phyloP scores from a whole-genome alignment of 2,797 vertebrate species.

The Eospalax fontanierii region DNA sequence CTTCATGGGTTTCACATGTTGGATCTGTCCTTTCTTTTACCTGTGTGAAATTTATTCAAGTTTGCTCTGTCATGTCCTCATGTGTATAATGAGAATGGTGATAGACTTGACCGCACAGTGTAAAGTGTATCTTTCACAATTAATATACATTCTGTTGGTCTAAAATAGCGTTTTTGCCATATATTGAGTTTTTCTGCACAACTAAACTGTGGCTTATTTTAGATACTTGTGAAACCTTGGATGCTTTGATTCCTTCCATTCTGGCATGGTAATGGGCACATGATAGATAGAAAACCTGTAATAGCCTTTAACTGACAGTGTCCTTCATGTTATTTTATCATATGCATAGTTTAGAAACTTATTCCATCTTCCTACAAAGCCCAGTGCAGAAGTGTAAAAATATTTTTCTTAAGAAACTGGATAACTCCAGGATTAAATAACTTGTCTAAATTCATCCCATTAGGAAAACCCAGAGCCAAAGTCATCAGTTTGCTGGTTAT shows the following conservation, averaged over 20 bases:
- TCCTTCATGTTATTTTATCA: background rate
- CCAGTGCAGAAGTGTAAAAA: background rate
- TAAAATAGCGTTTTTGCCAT: background rate
- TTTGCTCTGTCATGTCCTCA: background rate
- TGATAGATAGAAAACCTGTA: background rate
- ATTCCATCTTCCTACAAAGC: background rate
- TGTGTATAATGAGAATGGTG: background rate
- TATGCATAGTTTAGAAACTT: background rate
- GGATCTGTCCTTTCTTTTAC: background rate
- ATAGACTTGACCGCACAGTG: background rate
- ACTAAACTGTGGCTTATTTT: background rate
- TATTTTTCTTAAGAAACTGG: background rate
- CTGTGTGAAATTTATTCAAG: background rate
- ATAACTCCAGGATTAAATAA: background rate
- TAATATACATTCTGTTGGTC: background rate
- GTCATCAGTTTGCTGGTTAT: background rate
- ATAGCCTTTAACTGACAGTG: background rate
- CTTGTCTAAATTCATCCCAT: background rate
- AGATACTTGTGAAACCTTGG: background rate
- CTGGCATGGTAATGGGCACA: background rate
- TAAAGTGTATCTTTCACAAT: background rate
- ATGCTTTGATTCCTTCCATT: background rate
- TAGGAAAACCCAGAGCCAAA: background rate
- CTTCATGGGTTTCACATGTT: background rate
- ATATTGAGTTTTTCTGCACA: background rate